Percentiles rank a stretch among this genome's conserved stretches.
Conservation (phyloP, 1,140 invertebrate species). For the Hesperophylax magnus region DNA sequence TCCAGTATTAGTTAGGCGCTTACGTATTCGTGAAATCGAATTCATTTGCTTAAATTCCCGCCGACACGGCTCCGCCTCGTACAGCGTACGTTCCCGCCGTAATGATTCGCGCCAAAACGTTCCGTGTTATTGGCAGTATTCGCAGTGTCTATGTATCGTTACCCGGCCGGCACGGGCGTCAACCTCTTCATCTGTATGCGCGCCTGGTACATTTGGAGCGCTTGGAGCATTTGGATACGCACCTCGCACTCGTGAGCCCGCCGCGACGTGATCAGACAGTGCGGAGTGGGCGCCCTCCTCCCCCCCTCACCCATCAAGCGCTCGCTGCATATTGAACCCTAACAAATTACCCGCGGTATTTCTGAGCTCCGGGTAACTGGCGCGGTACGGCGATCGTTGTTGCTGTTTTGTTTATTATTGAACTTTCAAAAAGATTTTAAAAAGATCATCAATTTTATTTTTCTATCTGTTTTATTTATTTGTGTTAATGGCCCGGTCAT, state of each 20-base stretch:
- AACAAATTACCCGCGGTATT: neutral
- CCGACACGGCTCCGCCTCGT: no score
- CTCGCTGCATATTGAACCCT: neutral
- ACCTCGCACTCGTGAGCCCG: neutral
- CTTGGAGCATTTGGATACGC: slow-evolving; percentile 9
- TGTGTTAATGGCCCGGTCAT: no score
- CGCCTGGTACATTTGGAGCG: slow-evolving; percentile 32
- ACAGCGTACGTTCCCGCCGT: no score
- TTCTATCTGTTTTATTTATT: no score
- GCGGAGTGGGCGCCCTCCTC: neutral
- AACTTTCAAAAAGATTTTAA: no score
- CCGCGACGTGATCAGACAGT: neutral
- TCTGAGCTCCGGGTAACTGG: slow-evolving; percentile 16
- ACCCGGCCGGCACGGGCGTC: neutral
- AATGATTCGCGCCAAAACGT: no score
- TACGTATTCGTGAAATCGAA: no score
- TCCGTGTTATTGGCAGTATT: no score
- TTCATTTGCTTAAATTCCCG: no score
- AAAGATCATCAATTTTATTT: no score
- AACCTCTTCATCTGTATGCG: slow-evolving; percentile 10
- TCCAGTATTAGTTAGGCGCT: no score
- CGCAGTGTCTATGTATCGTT: neutral
- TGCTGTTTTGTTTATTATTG: no score
- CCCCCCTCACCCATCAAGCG: neutral
- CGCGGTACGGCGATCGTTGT: slow-evolving; percentile 15